Percentiles rank a stretch among this genome's conserved stretches.
phyloP scores from a whole-genome alignment of 1,140 invertebrate species.

The Nixonia krombeini region DNA sequence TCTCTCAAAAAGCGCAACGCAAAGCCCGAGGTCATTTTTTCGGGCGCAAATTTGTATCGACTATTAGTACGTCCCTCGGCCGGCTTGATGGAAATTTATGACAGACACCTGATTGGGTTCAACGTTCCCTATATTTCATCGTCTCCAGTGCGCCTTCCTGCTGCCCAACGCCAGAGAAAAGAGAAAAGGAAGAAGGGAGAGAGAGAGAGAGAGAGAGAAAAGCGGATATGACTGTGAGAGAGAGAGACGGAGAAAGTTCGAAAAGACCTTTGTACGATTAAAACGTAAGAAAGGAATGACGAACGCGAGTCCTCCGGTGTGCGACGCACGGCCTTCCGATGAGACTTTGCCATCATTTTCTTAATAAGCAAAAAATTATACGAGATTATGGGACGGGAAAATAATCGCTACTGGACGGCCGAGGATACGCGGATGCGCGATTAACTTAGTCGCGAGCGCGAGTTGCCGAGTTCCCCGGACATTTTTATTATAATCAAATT shows the following conservation, averaged over 20 bases:
- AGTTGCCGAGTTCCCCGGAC: background rate
- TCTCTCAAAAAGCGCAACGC: slow-evolving; percentile 17
- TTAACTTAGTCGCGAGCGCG: background rate
- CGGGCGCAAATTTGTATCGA: slow-evolving; percentile 47
- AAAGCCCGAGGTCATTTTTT: slow-evolving; percentile 16
- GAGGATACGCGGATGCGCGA: background rate
- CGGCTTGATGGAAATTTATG: slow-evolving; percentile 68
- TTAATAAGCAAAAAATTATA: slow-evolving; percentile 10
- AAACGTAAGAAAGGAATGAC: slow-evolving; percentile 7
- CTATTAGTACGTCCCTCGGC: slow-evolving; percentile 47
- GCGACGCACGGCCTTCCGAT: slow-evolving; percentile 4
- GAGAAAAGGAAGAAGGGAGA: slow-evolving; percentile 4
- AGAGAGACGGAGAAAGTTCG: background rate
- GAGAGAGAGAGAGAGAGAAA: slow-evolving; percentile 1
- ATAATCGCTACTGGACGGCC: background rate
- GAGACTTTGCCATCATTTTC: slow-evolving; percentile 1
- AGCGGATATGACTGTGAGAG: slow-evolving; percentile 1
- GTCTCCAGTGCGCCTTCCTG: slow-evolving; percentile 24
- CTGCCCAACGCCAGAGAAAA: background rate
- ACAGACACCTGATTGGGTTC: slow-evolving; percentile 68
- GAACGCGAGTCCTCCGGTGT: slow-evolving; percentile 1
- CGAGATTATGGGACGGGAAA: background rate
- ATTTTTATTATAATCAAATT: slow-evolving; percentile 1
- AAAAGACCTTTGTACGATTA: slow-evolving; percentile 14
- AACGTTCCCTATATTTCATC: slow-evolving; percentile 66